Evolutionary conservation across 2,888 invertebrate genomes (phyloP).

Genomic region (Kuschelorhynchus macadamiae): DNA sequence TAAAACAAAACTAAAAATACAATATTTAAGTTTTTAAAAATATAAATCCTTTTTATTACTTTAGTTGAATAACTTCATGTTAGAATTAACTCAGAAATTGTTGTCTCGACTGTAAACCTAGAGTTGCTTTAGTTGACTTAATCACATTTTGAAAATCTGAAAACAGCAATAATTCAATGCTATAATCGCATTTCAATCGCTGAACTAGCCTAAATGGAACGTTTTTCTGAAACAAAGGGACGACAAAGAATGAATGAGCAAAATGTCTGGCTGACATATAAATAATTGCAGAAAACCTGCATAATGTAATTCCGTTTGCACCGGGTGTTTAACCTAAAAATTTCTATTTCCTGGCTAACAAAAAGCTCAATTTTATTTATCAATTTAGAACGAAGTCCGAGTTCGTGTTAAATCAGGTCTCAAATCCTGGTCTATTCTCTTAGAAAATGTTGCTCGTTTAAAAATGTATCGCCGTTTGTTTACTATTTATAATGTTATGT

Average conservation of each 20-base stretch:
- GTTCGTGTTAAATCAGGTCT: slow-evolving; percentile 16
- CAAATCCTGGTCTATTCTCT: no score
- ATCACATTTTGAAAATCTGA: background rate
- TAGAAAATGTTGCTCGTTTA: no score
- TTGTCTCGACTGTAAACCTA: no score
- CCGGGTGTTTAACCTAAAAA: slow-evolving; percentile 32
- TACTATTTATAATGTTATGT: no score
- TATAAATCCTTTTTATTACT: no score
- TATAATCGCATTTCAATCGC: background rate
- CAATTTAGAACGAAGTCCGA: slow-evolving; percentile 20
- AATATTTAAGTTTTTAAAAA: no score
- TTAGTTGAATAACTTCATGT: no score
- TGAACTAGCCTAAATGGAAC: background rate
- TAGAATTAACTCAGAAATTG: no score
- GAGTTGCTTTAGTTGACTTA: no score
- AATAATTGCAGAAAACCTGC: slow-evolving; percentile 25
- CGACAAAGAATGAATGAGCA: slow-evolving; percentile 11
- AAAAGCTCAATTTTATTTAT: slow-evolving; percentile 24
- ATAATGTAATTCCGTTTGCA: slow-evolving; percentile 24
- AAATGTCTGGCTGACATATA: slow-evolving; percentile 22
- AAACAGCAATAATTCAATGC: background rate
- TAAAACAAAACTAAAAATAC: no score
- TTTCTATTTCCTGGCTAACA: slow-evolving; percentile 20
- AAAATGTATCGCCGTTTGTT: no score
- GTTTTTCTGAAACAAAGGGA: slow-evolving; percentile 1